phyloP scores from a whole-genome alignment of 1,140 invertebrate species.

The Drosophila bipectinata region DNA sequence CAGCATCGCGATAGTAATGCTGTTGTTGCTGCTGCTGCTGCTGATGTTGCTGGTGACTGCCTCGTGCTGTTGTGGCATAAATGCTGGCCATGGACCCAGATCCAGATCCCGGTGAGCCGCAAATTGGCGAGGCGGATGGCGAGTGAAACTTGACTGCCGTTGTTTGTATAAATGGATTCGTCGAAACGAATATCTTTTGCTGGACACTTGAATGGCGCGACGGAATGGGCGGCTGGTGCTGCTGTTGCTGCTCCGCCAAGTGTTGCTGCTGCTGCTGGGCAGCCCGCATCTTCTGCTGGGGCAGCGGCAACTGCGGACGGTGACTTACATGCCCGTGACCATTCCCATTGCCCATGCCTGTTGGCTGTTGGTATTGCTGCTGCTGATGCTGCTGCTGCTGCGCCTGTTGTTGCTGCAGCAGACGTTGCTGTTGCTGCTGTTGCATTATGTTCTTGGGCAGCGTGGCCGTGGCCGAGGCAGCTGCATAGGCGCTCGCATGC shows the following conservation, averaged over 20 bases:
- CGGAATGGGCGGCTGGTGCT: conserved; percentile 75
- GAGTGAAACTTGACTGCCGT: conserved; percentile 79
- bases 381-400: conserved; percentile 49
- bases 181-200: conserved; percentile 84
- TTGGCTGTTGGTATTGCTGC: conserved; percentile 80
- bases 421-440: conserved; percentile 61
- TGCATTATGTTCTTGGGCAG: conserved; percentile 75
- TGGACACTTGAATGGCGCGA: conserved; percentile 81
- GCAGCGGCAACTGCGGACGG: conserved; percentile 72
- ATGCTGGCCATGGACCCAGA: conserved; percentile 58
- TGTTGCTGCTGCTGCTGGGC: conserved; percentile 53
- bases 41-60: conserved; percentile 27
- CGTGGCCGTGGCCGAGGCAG: conserved; percentile 65
- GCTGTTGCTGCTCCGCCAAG: conserved; percentile 55
- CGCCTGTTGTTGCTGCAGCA: conserved; percentile 53
- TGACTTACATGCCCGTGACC: conserved; percentile 64
- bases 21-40: conserved; percentile 58
- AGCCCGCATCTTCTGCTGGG: conserved; percentile 62
- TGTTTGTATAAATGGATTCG: conserved; percentile 84
- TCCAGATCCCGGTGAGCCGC: conserved; percentile 57
- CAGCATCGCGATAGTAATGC: conserved; percentile 65
- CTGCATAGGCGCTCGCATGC: conserved; percentile 61
- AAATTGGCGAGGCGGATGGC: conserved; percentile 77
- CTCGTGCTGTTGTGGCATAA: conserved; percentile 70
- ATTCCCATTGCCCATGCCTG: conserved; percentile 58